Conservation (phyloP, 2,113 vertebrate genomes). For the Gorsachius goisagi region DNA sequence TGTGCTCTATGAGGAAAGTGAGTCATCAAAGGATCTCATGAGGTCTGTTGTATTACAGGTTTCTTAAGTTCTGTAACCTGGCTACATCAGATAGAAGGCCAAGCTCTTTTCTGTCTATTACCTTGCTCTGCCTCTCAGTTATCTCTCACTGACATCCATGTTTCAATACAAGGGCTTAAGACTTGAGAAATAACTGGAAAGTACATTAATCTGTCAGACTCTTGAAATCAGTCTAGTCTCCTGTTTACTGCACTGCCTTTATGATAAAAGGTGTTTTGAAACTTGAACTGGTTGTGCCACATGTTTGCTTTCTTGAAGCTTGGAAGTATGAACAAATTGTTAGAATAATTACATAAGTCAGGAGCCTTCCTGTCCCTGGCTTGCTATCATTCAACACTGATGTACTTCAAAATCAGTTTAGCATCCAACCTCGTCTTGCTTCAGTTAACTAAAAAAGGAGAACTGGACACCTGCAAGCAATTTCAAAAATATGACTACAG, state of each 20-base stretch:
- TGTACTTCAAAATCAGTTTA: neutral
- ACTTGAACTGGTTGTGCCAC: neutral
- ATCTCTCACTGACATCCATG: neutral
- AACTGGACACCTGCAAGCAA: neutral
- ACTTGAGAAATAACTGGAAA: neutral
- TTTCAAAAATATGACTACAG: neutral
- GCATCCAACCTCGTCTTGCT: neutral
- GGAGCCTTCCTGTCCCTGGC: neutral
- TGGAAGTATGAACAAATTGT: neutral
- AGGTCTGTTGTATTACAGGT: neutral
- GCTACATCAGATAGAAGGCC: neutral
- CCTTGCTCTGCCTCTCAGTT: neutral
- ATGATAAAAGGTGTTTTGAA: neutral
- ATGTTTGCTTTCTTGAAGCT: neutral
- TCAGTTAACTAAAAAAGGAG: neutral
- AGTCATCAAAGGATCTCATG: neutral
- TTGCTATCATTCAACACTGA: neutral
- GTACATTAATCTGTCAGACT: neutral
- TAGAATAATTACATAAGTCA: neutral
- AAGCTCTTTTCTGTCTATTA: neutral
- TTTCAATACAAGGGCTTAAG: neutral
- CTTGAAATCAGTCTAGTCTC: neutral
- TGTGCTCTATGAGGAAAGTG: neutral
- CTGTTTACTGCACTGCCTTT: neutral
- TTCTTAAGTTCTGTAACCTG: neutral